These are phyloP conservation scores for Aplysia californica DNA, from an alignment of 1,140 invertebrate species.

Conservation along the genomic window DNA sequence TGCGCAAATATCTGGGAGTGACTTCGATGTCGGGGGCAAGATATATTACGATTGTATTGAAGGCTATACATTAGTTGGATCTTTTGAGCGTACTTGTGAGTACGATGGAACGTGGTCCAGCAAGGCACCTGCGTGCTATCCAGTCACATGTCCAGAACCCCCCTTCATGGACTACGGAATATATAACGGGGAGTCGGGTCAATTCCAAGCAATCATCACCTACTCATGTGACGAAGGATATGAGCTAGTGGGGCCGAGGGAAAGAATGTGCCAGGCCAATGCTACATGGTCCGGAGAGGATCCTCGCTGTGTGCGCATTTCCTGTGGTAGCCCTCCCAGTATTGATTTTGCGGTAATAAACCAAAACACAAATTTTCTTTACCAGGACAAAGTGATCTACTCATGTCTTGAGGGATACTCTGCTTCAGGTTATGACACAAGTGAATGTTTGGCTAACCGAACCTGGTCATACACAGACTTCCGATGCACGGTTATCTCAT, in stretches of 20 bases:
- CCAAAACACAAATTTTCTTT: slow-evolving; percentile 5
- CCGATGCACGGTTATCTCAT: slow-evolving; percentile 35
- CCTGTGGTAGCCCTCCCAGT: slow-evolving; percentile 36
- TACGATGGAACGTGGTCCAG: slow-evolving; percentile 41
- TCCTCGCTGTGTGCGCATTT: slow-evolving; percentile 43
- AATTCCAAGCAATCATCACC: slow-evolving; percentile 71
- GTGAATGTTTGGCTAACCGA: slow-evolving; percentile 38
- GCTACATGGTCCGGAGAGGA: slow-evolving; percentile 37
- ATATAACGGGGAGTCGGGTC: slow-evolving; percentile 61
- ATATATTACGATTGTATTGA: slow-evolving; percentile 68
- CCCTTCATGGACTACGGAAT: slow-evolving; percentile 33
- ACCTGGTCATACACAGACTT: slow-evolving; percentile 44
- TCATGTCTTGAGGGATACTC: slow-evolving; percentile 80
- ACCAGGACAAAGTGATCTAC: slow-evolving; percentile 31
- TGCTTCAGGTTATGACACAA: slow-evolving; percentile 67
- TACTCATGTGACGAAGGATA: slow-evolving; percentile 67
- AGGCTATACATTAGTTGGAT: slow-evolving; percentile 64
- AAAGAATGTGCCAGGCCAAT: slow-evolving; percentile 41
- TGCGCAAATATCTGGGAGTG: slow-evolving; percentile 69
- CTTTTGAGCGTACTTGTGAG: slow-evolving; percentile 37
- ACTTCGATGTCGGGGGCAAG: slow-evolving; percentile 70
- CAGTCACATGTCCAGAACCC: slow-evolving; percentile 43
- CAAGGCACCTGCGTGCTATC: slow-evolving; percentile 41
- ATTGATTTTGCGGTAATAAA: slow-evolving; percentile 41
- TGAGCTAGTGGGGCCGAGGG: slow-evolving; percentile 55